Conservation (phyloP, 2,113 vertebrate genomes). For the Salvelinus fontinalis region DNA sequence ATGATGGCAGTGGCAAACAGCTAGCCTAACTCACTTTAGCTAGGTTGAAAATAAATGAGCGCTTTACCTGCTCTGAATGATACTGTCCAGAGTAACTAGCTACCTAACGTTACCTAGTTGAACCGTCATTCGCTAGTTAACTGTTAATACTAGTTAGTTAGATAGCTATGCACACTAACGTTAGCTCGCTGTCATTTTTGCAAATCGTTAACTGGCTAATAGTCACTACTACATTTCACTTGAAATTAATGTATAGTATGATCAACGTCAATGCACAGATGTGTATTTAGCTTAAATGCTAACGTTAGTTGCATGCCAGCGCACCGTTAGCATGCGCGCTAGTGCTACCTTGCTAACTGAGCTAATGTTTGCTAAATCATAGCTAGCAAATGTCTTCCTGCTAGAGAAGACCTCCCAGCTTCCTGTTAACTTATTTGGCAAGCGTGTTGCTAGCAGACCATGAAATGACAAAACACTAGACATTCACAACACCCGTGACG, state of each 20-base stretch:
- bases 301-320: neutral
- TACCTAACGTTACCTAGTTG: neutral
- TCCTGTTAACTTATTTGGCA: neutral
- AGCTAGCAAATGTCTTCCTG: constrained; percentile 42
- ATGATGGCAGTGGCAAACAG: no score
- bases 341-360: neutral
- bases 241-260: no score
- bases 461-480: neutral
- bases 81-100: no score
- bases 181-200: no score
- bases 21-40: no score
- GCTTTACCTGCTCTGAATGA: neutral
- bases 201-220: no score
- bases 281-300: no score
- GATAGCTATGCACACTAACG: neutral
- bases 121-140: constrained; percentile 8
- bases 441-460: neutral
- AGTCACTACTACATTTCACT: no score
- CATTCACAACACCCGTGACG: neutral
- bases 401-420: constrained; percentile 24
- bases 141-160: neutral
- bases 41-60: neutral
- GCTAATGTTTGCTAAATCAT: constrained; percentile 66
- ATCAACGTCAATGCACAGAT: no score
- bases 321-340: neutral